Conservation (phyloP, 2,797 vertebrate genomes). For the Pangasius mekongensis region DNA sequence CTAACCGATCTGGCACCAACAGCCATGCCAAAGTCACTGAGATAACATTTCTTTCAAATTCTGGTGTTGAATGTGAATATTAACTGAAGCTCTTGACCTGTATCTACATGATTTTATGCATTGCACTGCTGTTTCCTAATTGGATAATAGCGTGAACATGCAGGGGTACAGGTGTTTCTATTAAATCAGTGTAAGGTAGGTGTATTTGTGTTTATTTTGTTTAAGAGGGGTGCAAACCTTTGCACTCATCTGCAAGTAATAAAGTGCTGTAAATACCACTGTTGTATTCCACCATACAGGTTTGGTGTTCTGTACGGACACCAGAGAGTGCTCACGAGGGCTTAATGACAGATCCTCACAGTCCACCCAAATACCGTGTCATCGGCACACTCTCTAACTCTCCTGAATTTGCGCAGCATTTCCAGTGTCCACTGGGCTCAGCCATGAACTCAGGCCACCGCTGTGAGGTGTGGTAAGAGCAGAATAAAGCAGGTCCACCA, state of each 20-base stretch:
- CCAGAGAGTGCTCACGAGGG: constrained; percentile 96
- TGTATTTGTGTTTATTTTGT: background rate
- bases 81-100: background rate
- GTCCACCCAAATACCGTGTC: constrained; percentile 91
- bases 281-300: constrained; percentile 69
- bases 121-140: background rate
- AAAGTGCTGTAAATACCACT: background rate
- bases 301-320: constrained; percentile 95
- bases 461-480: constrained; percentile 93
- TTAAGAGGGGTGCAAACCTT: background rate
- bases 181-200: background rate
- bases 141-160: background rate
- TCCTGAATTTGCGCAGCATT: constrained; percentile 89
- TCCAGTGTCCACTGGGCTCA: constrained; percentile 84
- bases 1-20: background rate
- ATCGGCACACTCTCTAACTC: constrained; percentile 96
- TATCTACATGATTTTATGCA: background rate
- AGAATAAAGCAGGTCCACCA: background rate
- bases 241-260: background rate
- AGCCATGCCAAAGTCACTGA: background rate
- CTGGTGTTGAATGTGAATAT: background rate
- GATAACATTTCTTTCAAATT: background rate
- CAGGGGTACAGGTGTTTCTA: background rate
- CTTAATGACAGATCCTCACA: constrained; percentile 94
- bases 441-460: constrained; percentile 92